A percentile compares a stretch with the other conserved stretches of the same genome.
Conservation (phyloP, 2,797 vertebrate genomes). For the Anabas testudineus region DNA sequence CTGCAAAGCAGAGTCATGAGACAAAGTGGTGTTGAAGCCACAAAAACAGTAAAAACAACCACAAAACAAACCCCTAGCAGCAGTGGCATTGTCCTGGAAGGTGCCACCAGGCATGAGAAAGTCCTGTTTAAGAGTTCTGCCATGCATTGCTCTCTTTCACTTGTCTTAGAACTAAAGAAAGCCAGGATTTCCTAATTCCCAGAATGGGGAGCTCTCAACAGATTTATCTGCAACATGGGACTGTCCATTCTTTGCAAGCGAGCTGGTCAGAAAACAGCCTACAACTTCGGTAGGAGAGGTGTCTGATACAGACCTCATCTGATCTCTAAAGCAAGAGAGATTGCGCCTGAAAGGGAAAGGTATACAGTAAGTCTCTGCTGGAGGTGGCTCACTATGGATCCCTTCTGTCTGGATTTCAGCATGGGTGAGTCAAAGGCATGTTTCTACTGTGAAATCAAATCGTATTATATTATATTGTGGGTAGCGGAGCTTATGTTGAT, state of each 20-base stretch:
- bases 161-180: constrained; percentile 81
- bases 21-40: constrained; percentile 68
- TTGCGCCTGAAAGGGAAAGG: constrained; percentile 53
- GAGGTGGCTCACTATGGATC: constrained; percentile 70
- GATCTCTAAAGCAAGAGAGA: constrained; percentile 43
- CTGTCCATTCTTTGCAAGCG: constrained; percentile 79
- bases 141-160: constrained; percentile 69
- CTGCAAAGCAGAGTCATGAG: constrained; percentile 36
- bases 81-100: constrained; percentile 76
- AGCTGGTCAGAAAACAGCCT: constrained; percentile 37
- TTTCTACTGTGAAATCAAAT: constrained; percentile 27
- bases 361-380: constrained; percentile 45
- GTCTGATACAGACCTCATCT: constrained; percentile 48
- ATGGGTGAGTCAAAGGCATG: constrained; percentile 70
- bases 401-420: constrained; percentile 76
- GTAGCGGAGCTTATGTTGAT: not conserved
- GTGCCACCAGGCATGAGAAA: constrained; percentile 82
- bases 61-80: constrained; percentile 55
- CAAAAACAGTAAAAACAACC: constrained; percentile 58
- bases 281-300: constrained; percentile 47
- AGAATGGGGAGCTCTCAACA: constrained; percentile 85
- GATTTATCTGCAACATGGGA: constrained; percentile 86
- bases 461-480: not conserved
- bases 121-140: constrained; percentile 73
- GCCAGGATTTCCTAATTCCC: constrained; percentile 88